These are phyloP conservation scores for Trichonephila clavata DNA, from an alignment of 1,140 invertebrate genomes.

Conservation along the genomic window DNA sequence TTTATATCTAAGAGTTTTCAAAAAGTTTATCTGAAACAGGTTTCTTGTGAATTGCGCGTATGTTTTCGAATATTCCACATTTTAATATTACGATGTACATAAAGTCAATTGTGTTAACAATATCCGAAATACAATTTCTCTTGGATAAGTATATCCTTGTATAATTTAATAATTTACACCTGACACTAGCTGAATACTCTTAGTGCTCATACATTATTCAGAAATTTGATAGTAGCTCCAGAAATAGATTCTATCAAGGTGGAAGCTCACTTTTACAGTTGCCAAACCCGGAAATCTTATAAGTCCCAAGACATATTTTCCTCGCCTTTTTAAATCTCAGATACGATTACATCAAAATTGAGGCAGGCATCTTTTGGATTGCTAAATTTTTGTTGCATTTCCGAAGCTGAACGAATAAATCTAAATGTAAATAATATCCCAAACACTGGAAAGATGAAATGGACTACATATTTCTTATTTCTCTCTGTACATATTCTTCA, in stretches of 20 bases:
- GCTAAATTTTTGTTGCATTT: not conserved
- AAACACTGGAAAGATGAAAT: not conserved
- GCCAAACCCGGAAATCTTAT: not conserved
- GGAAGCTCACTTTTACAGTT: not conserved
- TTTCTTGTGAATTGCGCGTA: too few species aligned
- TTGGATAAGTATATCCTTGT: too few species aligned
- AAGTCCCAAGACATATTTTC: not conserved
- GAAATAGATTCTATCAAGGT: not conserved
- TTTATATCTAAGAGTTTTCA: too few species aligned
- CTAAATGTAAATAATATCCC: not conserved
- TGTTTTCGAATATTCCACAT: too few species aligned
- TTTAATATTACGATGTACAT: too few species aligned
- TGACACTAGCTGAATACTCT: too few species aligned
- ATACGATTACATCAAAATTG: conserved; percentile 25
- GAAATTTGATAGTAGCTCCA: not conserved
- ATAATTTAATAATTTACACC: too few species aligned
- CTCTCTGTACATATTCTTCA: too few species aligned
- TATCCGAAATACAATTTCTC: too few species aligned
- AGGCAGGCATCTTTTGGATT: not conserved
- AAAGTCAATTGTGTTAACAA: too few species aligned
- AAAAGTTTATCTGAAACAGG: too few species aligned
- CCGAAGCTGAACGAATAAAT: not conserved
- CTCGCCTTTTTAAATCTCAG: not conserved
- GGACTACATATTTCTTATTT: too few species aligned
- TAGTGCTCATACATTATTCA: not conserved